These are phyloP conservation scores for Pachyuromys duprasi DNA, from an alignment of 2,797 vertebrate species.

Conservation along the genomic window DNA sequence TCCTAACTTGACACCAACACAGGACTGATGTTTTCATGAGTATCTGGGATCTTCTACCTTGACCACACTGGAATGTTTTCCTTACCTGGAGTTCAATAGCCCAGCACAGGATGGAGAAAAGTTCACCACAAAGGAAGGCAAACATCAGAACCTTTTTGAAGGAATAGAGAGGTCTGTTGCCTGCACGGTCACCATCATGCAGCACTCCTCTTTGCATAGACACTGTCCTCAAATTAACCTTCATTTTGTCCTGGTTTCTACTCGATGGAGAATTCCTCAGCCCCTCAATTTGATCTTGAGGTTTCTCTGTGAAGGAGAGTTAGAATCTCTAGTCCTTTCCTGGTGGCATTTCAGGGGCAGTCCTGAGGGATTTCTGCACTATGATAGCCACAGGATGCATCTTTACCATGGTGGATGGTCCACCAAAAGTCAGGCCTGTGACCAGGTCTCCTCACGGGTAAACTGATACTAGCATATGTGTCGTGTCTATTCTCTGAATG, in stretches of 20 bases:
- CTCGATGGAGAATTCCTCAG: not conserved
- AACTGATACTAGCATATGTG: not conserved
- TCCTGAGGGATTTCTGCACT: no score
- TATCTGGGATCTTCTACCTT: not conserved
- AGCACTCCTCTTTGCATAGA: not conserved
- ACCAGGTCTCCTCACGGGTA: not conserved
- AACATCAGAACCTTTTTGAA: not conserved
- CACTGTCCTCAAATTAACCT: not conserved
- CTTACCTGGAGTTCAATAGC: not conserved
- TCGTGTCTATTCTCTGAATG: not conserved
- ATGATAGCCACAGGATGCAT: not conserved
- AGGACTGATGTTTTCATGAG: not conserved
- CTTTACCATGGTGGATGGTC: not conserved
- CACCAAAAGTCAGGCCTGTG: not conserved
- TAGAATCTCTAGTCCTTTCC: not conserved
- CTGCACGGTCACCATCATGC: not conserved
- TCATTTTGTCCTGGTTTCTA: not conserved
- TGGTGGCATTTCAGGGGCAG: not conserved
- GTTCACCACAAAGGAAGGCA: not conserved
- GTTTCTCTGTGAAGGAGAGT: not conserved
- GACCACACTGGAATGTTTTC: not conserved
- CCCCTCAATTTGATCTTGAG: not conserved
- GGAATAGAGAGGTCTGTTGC: not conserved
- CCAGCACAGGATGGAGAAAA: not conserved
- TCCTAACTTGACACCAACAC: not conserved